Conservation (phyloP, 1,140 invertebrate genomes). For the Drosophila tristis region DNA sequence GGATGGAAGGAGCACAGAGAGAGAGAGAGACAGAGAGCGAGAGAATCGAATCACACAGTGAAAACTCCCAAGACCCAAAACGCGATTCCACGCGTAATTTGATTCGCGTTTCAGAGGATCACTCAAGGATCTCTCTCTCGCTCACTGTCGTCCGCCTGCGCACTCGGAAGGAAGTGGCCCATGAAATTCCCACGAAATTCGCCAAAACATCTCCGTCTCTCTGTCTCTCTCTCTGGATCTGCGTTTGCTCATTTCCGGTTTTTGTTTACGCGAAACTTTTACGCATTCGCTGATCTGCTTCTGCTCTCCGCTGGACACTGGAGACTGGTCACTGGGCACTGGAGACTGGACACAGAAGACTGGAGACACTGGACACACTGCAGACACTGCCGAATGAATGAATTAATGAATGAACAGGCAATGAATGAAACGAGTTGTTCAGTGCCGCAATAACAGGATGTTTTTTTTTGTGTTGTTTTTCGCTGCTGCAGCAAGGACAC, state of each 20-base stretch:
- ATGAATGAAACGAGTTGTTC: constrained; percentile 67
- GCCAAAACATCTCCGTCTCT: constrained; percentile 14
- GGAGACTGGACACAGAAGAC: no score
- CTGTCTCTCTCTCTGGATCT: constrained; percentile 7
- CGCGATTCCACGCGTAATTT: constrained; percentile 63
- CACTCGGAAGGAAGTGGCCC: constrained; percentile 66
- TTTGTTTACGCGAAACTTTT: constrained; percentile 74
- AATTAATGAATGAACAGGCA: constrained; percentile 2
- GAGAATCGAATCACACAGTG: background rate
- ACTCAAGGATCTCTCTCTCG: constrained; percentile 29
- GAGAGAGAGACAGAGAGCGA: background rate
- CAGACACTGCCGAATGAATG: no score
- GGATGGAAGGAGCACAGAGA: constrained; percentile 33
- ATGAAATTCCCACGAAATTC: constrained; percentile 74
- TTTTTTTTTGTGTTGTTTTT: constrained; percentile 11
- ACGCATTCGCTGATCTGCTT: constrained; percentile 55
- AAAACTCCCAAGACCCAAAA: constrained; percentile 5
- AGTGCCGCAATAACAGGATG: constrained; percentile 63
- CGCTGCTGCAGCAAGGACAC: constrained; percentile 54
- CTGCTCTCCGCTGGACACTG: no score
- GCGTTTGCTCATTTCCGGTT: constrained; percentile 55
- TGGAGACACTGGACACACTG: no score
- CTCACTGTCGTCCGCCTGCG: background rate
- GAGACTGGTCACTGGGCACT: no score
- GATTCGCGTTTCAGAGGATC: constrained; percentile 67